Evolutionary conservation across 1,140 invertebrate genomes (phyloP).

Genomic region (Brachionus rubens): DNA sequence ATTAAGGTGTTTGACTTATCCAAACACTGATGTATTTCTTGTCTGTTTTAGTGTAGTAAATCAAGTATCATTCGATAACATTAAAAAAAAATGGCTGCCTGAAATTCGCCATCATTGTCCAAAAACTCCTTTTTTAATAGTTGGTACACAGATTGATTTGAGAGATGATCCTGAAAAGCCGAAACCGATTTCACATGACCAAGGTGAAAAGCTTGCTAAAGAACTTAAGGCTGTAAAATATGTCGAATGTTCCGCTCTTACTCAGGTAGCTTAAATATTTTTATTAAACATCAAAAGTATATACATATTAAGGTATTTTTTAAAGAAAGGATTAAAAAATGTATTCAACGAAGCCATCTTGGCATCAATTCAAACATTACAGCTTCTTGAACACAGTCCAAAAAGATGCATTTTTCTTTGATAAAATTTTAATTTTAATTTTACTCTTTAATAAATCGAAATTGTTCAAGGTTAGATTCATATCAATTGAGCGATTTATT

Average conservation of each 20-base stretch:
- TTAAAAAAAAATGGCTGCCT: constrained; percentile 80
- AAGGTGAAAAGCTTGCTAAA: constrained; percentile 93
- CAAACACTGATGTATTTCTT: constrained; percentile 95
- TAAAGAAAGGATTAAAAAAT: constrained; percentile 98
- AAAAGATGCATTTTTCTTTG: not conserved
- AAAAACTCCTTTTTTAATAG: constrained; percentile 61
- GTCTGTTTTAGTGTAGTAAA: constrained; percentile 98
- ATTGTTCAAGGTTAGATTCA: too few relatives aligned
- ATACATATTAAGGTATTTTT: not conserved
- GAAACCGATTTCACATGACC: not conserved
- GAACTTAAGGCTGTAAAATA: constrained; percentile 74
- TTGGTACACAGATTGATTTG: constrained; percentile 50
- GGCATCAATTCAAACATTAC: constrained; percentile 71
- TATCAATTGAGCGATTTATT: too few relatives aligned
- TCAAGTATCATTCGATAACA: constrained; percentile 97
- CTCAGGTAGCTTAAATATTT: not conserved
- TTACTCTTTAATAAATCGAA: too few relatives aligned
- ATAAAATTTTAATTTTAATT: not conserved
- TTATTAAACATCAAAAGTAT: not conserved
- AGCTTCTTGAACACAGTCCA: constrained; percentile 44
- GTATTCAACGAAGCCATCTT: constrained; percentile 99
- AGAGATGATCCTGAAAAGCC: constrained; percentile 66
- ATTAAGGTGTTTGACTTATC: constrained; percentile 85
- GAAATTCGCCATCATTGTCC: constrained; percentile 62
- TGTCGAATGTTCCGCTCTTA: constrained; percentile 49